A percentile compares a stretch with the other conserved stretches of the same genome.
Evolutionary conservation across 2,113 vertebrate genomes (phyloP).

Genomic region (Taurulus bubalis): DNA sequence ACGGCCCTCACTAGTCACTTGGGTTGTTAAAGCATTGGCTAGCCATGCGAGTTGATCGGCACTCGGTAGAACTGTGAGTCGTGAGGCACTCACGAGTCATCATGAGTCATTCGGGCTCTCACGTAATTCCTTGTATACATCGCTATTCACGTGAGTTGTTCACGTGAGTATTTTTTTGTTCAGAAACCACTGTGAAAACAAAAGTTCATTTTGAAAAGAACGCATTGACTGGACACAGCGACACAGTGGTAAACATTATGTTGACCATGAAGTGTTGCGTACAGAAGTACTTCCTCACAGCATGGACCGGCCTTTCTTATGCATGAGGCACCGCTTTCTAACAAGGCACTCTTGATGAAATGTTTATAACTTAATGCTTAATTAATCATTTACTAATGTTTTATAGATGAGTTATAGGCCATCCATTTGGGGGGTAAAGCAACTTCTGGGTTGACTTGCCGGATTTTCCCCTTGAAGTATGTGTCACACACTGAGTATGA

Average conservation of each 20-base stretch:
- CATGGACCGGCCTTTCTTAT: neutral
- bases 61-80: no score
- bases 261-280: neutral
- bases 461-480: neutral
- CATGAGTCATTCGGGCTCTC: no score
- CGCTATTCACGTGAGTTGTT: no score
- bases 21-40: no score
- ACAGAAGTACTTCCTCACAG: neutral
- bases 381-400: conserved; percentile 21
- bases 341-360: conserved; percentile 1
- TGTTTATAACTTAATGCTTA: neutral
- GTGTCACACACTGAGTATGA: neutral
- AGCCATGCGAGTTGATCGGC: no score
- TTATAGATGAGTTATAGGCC: conserved; percentile 10
- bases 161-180: no score
- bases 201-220: neutral
- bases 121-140: no score
- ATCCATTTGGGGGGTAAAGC: neutral
- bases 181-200: no score
- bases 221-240: neutral
- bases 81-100: no score
- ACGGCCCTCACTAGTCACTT: no score
- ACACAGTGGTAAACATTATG: neutral
- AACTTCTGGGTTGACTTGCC: neutral
- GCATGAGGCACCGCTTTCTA: neutral